Conservation (phyloP, 1,140 invertebrate genomes). For the Drosophila neocordata region DNA sequence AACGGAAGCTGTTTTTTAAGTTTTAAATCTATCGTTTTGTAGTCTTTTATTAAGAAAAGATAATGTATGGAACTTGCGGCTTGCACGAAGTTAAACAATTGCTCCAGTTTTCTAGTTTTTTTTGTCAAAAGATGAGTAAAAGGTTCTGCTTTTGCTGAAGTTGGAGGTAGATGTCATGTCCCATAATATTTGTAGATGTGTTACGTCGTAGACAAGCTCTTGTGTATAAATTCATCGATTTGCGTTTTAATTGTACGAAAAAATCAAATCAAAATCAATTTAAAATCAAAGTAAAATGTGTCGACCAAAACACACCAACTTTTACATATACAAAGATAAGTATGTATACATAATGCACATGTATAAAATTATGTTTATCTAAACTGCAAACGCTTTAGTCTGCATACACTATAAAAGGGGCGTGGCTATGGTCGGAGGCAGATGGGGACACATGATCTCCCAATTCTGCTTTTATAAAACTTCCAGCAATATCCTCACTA, state of each 20-base stretch:
- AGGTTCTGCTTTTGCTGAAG: background rate
- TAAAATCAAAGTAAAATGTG: background rate
- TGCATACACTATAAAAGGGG: conserved; percentile 68
- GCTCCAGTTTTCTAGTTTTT: background rate
- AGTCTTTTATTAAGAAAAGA: no score
- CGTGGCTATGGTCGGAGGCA: conserved; percentile 34
- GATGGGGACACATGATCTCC: conserved; percentile 58
- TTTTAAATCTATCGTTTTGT: no score
- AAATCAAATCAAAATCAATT: background rate
- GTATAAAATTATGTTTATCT: conserved; percentile 3
- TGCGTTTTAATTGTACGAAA: conserved; percentile 1
- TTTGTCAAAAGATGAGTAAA: background rate
- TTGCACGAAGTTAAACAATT: no score
- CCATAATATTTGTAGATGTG: background rate
- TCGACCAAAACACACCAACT: background rate
- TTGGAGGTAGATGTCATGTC: background rate
- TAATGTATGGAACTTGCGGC: no score
- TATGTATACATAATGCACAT: background rate
- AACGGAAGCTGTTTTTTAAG: no score
- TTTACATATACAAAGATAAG: conserved; percentile 2
- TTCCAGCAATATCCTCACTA: conserved; percentile 51
- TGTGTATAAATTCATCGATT: conserved; percentile 2
- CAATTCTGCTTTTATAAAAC: conserved; percentile 79
- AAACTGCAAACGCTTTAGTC: conserved; percentile 41
- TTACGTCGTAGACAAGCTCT: background rate